Conservation (phyloP, 2,888 invertebrate genomes). For the Thumatha senex region DNA sequence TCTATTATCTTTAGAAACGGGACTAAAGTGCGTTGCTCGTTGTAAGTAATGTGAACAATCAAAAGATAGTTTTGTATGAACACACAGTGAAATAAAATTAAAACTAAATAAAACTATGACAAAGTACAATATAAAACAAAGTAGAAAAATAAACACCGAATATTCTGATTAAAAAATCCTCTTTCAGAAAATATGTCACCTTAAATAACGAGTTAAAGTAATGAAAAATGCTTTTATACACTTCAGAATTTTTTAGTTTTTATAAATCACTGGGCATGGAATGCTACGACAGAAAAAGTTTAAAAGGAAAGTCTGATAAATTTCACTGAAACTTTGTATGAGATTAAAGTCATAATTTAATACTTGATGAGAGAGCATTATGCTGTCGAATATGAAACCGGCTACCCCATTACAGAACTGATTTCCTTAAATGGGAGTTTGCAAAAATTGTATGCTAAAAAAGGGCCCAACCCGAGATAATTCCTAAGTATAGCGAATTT, state of each 20-base stretch:
- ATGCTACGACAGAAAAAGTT: slow-evolving; percentile 66
- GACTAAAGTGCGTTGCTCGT: slow-evolving; percentile 31
- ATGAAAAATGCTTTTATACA: slow-evolving; percentile 64
- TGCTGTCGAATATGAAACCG: slow-evolving; percentile 67
- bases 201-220: slow-evolving; percentile 44
- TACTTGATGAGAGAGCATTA: slow-evolving; percentile 71
- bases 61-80: too few species aligned
- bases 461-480: slow-evolving; percentile 54
- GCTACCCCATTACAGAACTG: slow-evolving; percentile 52
- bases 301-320: slow-evolving; percentile 71
- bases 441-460: slow-evolving; percentile 52
- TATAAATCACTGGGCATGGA: slow-evolving; percentile 74
- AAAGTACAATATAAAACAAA: too few species aligned
- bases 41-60: slow-evolving; percentile 46
- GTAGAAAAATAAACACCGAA: too few species aligned
- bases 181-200: slow-evolving; percentile 49
- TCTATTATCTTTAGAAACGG: slow-evolving; percentile 76
- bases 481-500: slow-evolving; percentile 61
- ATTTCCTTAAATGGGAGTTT: slow-evolving; percentile 58
- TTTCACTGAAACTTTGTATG: slow-evolving; percentile 67
- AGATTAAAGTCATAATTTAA: slow-evolving; percentile 78
- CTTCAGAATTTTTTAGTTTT: slow-evolving; percentile 71
- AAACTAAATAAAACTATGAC: too few species aligned
- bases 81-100: too few species aligned
- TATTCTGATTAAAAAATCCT: too few species aligned